Base-by-base conservation (phyloP, 2,113 vertebrate species). In the Tor tambroides region DNA sequence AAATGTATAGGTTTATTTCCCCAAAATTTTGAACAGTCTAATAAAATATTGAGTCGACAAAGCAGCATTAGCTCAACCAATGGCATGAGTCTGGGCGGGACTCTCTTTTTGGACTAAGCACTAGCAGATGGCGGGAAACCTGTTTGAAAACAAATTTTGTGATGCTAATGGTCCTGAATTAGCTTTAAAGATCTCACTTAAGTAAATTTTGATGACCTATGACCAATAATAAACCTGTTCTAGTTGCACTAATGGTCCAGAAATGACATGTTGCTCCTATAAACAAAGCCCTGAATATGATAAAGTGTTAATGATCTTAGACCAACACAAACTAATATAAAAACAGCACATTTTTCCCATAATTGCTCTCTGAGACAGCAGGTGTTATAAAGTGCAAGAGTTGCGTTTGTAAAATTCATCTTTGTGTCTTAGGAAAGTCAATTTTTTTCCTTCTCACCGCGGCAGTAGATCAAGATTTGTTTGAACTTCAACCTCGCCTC, bases 381-480 rank as follows among this genome's bases (percentile, higher is more conserved):
- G 41, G 74, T 17, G 74, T 26, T 76, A 46, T 19, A 54, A 67
- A 82, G 59, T 71, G 43, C 63, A 83, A 83, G 65, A 71, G 28
- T 83, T 69, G 26, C 80, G 30, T 83, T 46, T 69, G 43, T 69
- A 80, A 89, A 87, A 82, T 59, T 82, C 23, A 71, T 43, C 71
- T 56, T 75, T 84, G 67, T 82, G 82, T 77, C 67, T 87, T 81
- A 65, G 85, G 65, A 79, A 85, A 87, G 83, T 76, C 77, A 71
- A 3, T 26, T 81, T 59, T 81, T 41, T 51, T 69, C 19, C 32
- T n/a, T 9, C 80, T 83, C 79, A 84, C 77, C 79, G 80, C 74
- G 51, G 28, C 75, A 80, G 83, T 32, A 87, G 75, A 86, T 90
- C 86, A 84, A 59, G 61, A 89, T 84, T 84, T 85, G 86, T 90